A percentile compares a stretch with the other conserved stretches of the same genome.
Evolutionary conservation across 1,140 invertebrate species (phyloP).

Genomic region (Macrobrachium nipponense): DNA sequence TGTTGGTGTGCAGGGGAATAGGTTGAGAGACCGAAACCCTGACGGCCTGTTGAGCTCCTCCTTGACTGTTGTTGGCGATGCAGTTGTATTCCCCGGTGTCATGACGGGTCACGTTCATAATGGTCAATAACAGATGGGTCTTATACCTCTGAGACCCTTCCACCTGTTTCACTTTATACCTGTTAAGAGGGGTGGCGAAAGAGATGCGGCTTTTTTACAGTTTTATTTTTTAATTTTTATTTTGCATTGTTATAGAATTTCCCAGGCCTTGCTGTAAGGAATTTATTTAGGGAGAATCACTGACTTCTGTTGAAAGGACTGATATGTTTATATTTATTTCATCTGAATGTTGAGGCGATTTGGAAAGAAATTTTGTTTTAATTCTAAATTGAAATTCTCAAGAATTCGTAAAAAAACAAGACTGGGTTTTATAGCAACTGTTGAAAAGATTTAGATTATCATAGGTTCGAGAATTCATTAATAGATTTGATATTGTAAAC

Average conservation of each 20-base stretch:
- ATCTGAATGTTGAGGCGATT: too few relatives aligned
- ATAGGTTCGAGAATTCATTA: too few relatives aligned
- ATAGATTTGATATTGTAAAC: too few relatives aligned
- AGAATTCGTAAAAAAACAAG: too few relatives aligned
- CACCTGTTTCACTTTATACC: conserved; percentile 64
- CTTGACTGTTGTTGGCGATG: conserved; percentile 91
- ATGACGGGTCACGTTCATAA: conserved; percentile 79
- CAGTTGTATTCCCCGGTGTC: conserved; percentile 93
- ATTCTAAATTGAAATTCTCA: too few relatives aligned
- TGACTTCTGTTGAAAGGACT: too few relatives aligned
- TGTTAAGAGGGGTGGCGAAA: conserved; percentile 69
- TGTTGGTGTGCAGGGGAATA: conserved; percentile 43
- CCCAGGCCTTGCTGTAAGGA: not conserved
- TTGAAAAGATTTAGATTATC: too few relatives aligned
- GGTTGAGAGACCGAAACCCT: conserved; percentile 57
- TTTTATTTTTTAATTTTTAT: conserved; percentile 6
- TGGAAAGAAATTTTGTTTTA: not conserved
- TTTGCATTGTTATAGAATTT: not conserved
- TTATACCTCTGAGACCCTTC: conserved; percentile 73
- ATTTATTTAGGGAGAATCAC: too few relatives aligned
- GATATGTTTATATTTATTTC: too few relatives aligned
- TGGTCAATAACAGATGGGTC: conserved; percentile 86
- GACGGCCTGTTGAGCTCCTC: conserved; percentile 89
- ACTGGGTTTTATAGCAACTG: too few relatives aligned
- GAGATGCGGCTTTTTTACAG: not conserved